Evolutionary conservation across 1,140 invertebrate genomes (phyloP).

Genomic region (Scaptomyza pallida): DNA sequence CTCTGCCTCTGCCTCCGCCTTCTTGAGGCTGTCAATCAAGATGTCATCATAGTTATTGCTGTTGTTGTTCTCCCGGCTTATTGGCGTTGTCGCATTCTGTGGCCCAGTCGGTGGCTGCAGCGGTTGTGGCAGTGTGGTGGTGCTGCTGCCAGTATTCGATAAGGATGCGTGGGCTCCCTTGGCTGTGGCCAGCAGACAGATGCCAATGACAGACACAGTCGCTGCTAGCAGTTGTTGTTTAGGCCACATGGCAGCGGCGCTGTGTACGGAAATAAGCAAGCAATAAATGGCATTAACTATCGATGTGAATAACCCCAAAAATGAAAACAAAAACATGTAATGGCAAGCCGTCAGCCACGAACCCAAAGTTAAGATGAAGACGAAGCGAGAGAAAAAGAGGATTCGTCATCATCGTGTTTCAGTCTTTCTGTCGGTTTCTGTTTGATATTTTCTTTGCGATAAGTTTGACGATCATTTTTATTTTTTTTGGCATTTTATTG

Average conservation of each 20-base stretch:
- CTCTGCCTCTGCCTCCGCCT: not conserved
- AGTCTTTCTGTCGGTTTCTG: constrained; percentile 47
- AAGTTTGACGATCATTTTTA: constrained; percentile 65
- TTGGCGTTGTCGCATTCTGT: constrained; percentile 64
- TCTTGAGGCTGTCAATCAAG: constrained; percentile 55
- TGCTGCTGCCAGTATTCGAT: not conserved
- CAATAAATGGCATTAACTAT: constrained; percentile 25
- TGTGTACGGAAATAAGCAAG: constrained; percentile 52
- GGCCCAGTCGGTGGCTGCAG: constrained; percentile 37
- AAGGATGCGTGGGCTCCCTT: constrained; percentile 17
- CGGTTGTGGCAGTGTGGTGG: constrained; percentile 42
- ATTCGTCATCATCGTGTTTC: not conserved
- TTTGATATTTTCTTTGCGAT: constrained; percentile 68
- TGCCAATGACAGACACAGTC: constrained; percentile 55
- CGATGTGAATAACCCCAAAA: constrained; percentile 24
- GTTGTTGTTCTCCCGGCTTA: constrained; percentile 31
- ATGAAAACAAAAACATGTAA: constrained; percentile 7
- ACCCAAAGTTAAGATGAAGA: not conserved
- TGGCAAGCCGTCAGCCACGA: constrained; percentile 45
- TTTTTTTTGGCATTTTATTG: constrained; percentile 55
- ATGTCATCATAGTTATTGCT: constrained; percentile 21
- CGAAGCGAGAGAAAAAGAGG: not conserved
- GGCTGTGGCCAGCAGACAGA: constrained; percentile 63
- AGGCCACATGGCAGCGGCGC: constrained; percentile 66
- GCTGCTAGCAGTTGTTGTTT: constrained; percentile 62